Evolutionary conservation across 1,140 invertebrate species (phyloP), one percentile per base, ranked within the genome.

Genomic region (Calephelis nemesis): DNA sequence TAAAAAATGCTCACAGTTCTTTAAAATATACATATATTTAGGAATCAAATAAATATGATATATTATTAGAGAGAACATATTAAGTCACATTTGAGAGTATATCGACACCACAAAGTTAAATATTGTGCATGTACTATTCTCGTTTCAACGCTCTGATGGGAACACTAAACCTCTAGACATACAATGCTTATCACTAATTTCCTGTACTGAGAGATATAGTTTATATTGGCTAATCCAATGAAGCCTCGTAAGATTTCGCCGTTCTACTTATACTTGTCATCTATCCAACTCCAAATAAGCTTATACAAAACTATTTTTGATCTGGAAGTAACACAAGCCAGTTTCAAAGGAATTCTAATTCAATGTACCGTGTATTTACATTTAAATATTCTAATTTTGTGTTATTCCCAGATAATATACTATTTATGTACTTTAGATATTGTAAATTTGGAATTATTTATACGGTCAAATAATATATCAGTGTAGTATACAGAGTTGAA

Each of bases 151-250:
- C 39, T 54, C 54, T 58, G 19, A 30, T 39, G 19, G 52, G 48
- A 19, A 58, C 49, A 45, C 65, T 66, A 66, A 52, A 85, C 73
- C 83, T 88, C 88, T 79, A 71, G 74, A 88, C 83, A 79, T 87
- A 84, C 77, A 85, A 77, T 74, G 71, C 84, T 91, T 86, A 89
- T 65, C 52, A 74, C 84, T 91, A 91, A 84, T 81, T 91, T 89
- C 88, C 88, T 91, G 88, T 91, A 91, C 88, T 85, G 85, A 87
- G 83, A 91, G 86, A 90, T 90, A 90, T 88, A 88, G 78, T 85
- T 85, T 82, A 81, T 78, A 77, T 77, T 71, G 42, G 49, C n/a
- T 39, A 49, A 52, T 47, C 39, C 30, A 39, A 54, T 52, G n/a
- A 13, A 65, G 30, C 39, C 64, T n/a, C 40, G 49, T 30, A 65